phyloP scores from a whole-genome alignment of 2,113 vertebrate genomes.

The Carlito syrichta region DNA sequence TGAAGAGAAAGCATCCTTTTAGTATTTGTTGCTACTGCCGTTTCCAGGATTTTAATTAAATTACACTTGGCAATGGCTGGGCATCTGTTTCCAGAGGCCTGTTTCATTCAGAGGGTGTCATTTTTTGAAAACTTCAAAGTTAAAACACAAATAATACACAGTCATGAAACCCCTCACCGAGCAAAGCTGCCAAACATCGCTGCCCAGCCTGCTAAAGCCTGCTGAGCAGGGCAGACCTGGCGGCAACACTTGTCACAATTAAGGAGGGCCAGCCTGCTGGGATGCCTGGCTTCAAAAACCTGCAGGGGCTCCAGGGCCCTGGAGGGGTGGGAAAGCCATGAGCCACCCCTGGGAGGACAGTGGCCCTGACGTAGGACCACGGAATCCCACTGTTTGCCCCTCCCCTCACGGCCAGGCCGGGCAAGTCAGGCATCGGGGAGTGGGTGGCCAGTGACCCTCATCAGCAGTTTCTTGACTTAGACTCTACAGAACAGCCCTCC shows the following conservation, averaged over 20 bases:
- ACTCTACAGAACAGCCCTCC: not conserved
- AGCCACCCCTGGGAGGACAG: not conserved
- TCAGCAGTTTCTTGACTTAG: not conserved
- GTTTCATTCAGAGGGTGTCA: constrained; percentile 15
- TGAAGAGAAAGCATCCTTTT: not conserved
- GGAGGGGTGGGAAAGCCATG: not conserved
- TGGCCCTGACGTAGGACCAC: not conserved
- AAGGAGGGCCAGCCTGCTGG: not conserved
- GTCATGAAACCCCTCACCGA: not conserved
- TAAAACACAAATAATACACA: not conserved
- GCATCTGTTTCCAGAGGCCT: constrained; percentile 50
- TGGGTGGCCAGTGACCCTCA: not conserved
- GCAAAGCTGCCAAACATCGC: not conserved
- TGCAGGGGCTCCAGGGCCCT: accelerated
- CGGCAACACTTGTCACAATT: not conserved
- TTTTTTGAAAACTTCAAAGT: constrained; percentile 35
- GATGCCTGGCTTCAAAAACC: not conserved
- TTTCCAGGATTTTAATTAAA: constrained; percentile 57
- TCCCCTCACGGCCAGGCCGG: not conserved
- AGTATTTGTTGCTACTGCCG: not conserved
- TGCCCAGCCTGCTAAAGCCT: not conserved
- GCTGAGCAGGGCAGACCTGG: not conserved
- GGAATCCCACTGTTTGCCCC: not conserved
- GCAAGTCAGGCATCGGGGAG: too few relatives aligned
- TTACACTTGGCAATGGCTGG: not conserved